phyloP scores from a whole-genome alignment of 2,797 vertebrate species.

The Onychomys arenicola region DNA sequence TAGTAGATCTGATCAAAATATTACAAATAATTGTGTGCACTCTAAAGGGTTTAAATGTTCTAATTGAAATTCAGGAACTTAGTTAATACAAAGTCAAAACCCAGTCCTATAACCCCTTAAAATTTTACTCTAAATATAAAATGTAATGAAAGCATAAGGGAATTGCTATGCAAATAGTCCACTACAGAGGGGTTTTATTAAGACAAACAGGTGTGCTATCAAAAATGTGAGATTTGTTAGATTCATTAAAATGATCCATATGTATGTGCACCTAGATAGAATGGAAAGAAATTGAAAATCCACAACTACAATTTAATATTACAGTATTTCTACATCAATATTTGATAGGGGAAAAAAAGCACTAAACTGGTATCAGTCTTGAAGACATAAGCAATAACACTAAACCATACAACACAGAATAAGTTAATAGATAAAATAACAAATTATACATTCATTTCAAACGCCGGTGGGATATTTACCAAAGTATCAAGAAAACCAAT shows the following conservation, averaged over 20 bases:
- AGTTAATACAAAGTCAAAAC: neutral
- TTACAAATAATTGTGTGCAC: neutral
- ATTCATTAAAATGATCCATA: neutral
- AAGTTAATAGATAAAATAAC: neutral
- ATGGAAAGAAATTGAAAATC: neutral
- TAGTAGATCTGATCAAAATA: neutral
- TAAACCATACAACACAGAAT: neutral
- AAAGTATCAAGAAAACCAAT: neutral
- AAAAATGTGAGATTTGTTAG: neutral
- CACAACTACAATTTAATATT: neutral
- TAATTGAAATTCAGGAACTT: neutral
- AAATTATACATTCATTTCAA: neutral
- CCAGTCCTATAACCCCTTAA: neutral
- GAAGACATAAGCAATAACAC: neutral
- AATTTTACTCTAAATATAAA: slow-evolving; percentile 16
- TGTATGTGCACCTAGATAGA: neutral
- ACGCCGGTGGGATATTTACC: neutral
- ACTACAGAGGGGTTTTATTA: neutral
- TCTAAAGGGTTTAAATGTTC: neutral
- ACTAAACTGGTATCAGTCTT: neutral
- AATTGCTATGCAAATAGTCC: neutral
- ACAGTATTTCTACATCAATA: neutral
- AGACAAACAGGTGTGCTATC: neutral
- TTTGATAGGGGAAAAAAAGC: neutral
- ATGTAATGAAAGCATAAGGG: neutral